Conservation (phyloP, 2,888 invertebrate genomes). For the Aricia artaxerxes region DNA sequence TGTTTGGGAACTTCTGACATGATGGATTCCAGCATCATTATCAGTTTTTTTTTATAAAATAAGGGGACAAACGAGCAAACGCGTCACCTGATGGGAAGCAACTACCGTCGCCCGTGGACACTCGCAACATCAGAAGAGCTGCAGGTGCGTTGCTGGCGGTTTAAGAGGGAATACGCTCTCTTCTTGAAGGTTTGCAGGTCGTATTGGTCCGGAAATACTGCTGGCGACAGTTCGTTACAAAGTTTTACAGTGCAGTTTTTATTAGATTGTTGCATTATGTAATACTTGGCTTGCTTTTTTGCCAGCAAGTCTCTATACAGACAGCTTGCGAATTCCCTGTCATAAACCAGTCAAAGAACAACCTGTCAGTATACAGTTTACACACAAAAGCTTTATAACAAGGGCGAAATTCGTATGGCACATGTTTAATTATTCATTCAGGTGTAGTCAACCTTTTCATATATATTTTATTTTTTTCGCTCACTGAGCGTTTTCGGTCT, state of each 20-base stretch:
- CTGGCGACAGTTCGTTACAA: no score
- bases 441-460: neutral
- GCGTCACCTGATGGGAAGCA: no score
- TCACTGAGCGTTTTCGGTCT: no score
- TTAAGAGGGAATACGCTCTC: neutral
- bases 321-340: neutral
- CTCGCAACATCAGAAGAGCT: neutral
- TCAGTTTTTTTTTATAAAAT: neutral
- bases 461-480: neutral
- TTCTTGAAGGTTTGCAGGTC: neutral
- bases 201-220: no score
- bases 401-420: neutral
- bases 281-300: no score
- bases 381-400: neutral
- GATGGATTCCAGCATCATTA: slow-evolving; percentile 17
- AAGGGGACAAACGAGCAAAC: no score
- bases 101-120: neutral
- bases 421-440: neutral
- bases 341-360: neutral
- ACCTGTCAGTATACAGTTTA: neutral
- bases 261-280: no score
- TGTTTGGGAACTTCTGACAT: slow-evolving; percentile 28
- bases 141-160: neutral
- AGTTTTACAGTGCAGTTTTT: no score
- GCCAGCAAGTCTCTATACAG: neutral